These are phyloP conservation scores for Passerina amoena DNA, from an alignment of 2,113 vertebrate genomes.

Conservation along the genomic window DNA sequence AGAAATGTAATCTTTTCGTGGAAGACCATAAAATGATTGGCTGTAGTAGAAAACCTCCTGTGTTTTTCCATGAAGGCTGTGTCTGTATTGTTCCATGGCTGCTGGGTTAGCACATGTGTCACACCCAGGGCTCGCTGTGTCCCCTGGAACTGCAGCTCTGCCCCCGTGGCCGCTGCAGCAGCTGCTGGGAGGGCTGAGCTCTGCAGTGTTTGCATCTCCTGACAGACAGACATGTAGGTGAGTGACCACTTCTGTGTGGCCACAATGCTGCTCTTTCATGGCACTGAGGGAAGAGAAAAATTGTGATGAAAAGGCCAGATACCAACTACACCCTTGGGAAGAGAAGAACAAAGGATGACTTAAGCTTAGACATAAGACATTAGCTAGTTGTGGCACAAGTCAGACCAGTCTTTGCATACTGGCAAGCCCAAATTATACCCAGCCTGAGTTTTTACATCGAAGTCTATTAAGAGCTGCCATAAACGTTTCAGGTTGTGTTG, in stretches of 20 bases:
- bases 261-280: not conserved
- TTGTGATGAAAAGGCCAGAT: not conserved
- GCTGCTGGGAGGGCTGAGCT: not conserved
- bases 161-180: not conserved
- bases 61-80: not conserved
- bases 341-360: not conserved
- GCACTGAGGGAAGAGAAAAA: not conserved
- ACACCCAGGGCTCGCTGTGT: not conserved
- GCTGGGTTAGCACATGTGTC: not conserved
- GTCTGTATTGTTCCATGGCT: not conserved
- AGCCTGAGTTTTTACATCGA: not conserved
- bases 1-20: not conserved
- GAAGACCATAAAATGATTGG: not conserved
- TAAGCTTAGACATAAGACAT: not conserved
- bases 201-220: not conserved
- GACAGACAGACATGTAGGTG: not conserved
- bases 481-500: not conserved
- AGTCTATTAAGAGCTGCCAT: not conserved
- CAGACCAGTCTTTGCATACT: conserved; percentile 5
- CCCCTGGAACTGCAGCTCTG: not conserved
- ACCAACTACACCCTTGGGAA: not conserved
- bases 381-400: conserved; percentile 13
- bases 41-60: not conserved
- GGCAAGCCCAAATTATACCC: not conserved
- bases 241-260: not conserved